These are phyloP conservation scores for Mechanitis messenoides DNA, from an alignment of 2,888 invertebrate genomes.

Conservation along the genomic window DNA sequence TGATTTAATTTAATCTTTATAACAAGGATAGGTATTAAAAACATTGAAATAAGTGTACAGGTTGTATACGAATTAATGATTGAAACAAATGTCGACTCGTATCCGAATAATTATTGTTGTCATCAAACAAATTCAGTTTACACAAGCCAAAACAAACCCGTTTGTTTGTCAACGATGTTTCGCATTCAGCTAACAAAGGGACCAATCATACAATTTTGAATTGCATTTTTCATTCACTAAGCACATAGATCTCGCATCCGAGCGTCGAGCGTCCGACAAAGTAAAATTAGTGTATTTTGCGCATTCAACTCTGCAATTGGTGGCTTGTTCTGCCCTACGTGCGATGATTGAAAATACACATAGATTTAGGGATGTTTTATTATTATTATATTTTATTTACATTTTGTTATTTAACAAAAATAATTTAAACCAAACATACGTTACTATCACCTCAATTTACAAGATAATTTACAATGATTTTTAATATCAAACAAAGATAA, in stretches of 20 bases:
- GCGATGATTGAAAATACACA: slow-evolving; percentile 18
- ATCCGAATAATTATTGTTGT: slow-evolving; percentile 25
- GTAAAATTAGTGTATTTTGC: slow-evolving; percentile 35
- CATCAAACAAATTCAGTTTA: slow-evolving; percentile 24
- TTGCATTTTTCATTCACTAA: slow-evolving; percentile 34
- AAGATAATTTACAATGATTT: too few species aligned
- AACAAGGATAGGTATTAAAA: not conserved
- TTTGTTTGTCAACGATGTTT: slow-evolving; percentile 25
- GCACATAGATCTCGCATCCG: slow-evolving; percentile 28
- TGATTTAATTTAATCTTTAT: too few species aligned
- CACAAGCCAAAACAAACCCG: slow-evolving; percentile 24
- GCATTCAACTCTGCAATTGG: slow-evolving; percentile 31
- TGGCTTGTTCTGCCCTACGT: slow-evolving; percentile 31
- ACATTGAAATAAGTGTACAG: not conserved
- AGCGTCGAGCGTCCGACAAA: slow-evolving; percentile 25
- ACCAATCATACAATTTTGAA: slow-evolving; percentile 36
- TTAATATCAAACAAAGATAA: too few species aligned
- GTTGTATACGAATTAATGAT: slow-evolving; percentile 7
- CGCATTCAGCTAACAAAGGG: slow-evolving; percentile 32
- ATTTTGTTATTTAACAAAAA: too few species aligned
- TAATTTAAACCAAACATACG: too few species aligned
- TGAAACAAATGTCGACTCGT: slow-evolving; percentile 16
- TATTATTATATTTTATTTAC: slow-evolving; percentile 6
- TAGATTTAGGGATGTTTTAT: not conserved
- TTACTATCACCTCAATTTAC: too few species aligned